These are phyloP conservation scores for Vulpes lagopus DNA, from an alignment of 2,113 vertebrate genomes.

Conservation along the genomic window DNA sequence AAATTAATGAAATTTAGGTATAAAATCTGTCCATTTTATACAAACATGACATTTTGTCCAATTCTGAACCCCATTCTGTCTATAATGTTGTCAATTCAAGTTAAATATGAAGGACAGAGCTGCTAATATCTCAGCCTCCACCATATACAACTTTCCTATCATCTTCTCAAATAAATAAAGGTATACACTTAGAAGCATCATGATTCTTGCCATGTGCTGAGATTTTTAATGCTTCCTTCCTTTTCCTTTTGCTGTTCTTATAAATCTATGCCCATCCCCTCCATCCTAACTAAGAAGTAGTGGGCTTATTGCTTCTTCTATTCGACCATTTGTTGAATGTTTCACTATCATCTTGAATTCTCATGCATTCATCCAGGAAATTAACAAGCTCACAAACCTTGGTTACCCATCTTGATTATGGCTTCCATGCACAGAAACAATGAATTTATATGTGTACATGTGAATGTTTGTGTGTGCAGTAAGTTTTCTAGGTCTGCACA, in stretches of 20 bases:
- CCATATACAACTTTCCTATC: not conserved
- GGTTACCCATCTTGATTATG: not conserved
- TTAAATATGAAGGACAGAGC: slow-evolving; percentile 14
- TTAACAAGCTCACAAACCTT: not conserved
- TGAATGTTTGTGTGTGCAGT: not conserved
- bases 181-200: not conserved
- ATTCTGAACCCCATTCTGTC: slow-evolving; percentile 2
- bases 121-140: not conserved
- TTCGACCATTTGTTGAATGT: not conserved
- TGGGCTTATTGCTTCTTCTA: not conserved
- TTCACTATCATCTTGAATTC: slow-evolving; percentile 23
- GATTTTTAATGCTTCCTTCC: not conserved
- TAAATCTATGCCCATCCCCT: not conserved
- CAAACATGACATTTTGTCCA: not conserved
- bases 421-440: slow-evolving; percentile 11
- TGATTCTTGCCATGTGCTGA: not conserved
- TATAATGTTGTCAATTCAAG: slow-evolving; percentile 21
- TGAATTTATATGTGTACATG: slow-evolving; percentile 9
- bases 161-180: slow-evolving; percentile 32
- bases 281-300: not conserved
- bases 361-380: not conserved
- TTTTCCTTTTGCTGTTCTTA: not conserved
- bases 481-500: not conserved
- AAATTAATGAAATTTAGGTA: not conserved
- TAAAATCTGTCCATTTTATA: slow-evolving; percentile 47